These are phyloP conservation scores for Pristionchus mayeri DNA, from an alignment of 2,888 invertebrate species.

Conservation along the genomic window DNA sequence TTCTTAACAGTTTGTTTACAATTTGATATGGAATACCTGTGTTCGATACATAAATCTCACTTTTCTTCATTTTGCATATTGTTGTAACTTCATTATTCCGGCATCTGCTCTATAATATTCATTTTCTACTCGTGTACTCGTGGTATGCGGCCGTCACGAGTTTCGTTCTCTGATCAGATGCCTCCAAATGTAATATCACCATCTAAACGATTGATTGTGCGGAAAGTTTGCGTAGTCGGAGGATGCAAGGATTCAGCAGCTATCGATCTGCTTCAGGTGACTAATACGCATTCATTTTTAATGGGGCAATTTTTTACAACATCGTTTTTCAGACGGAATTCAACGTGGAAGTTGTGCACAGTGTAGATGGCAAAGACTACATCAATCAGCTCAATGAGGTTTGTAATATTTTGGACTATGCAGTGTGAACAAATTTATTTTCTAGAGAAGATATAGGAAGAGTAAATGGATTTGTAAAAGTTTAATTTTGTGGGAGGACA, in stretches of 20 bases:
- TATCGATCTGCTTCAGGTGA: constrained; percentile 30
- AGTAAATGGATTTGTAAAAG: no score
- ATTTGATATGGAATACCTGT: no score
- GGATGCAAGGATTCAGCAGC: constrained; percentile 22
- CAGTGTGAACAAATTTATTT: no score
- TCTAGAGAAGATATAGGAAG: no score
- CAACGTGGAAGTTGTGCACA: constrained; percentile 38
- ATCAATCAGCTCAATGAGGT: constrained; percentile 35
- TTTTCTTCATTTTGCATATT: background rate
- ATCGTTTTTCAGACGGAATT: constrained; percentile 29
- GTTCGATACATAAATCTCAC: no score
- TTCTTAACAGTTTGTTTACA: no score
- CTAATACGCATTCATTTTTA: background rate
- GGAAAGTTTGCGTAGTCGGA: constrained; percentile 39
- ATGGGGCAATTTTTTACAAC: background rate
- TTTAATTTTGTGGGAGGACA: no score
- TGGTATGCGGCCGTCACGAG: background rate
- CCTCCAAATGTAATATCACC: constrained; percentile 41
- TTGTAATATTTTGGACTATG: background rate
- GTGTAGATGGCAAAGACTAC: constrained; percentile 15
- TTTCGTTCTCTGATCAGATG: constrained; percentile 25
- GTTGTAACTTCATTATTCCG: background rate
- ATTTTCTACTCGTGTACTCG: constrained; percentile 40
- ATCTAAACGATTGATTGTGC: constrained; percentile 30
- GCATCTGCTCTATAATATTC: background rate